Conservation (phyloP, 2,888 invertebrate species). For the Habrosyne pyritoides region DNA sequence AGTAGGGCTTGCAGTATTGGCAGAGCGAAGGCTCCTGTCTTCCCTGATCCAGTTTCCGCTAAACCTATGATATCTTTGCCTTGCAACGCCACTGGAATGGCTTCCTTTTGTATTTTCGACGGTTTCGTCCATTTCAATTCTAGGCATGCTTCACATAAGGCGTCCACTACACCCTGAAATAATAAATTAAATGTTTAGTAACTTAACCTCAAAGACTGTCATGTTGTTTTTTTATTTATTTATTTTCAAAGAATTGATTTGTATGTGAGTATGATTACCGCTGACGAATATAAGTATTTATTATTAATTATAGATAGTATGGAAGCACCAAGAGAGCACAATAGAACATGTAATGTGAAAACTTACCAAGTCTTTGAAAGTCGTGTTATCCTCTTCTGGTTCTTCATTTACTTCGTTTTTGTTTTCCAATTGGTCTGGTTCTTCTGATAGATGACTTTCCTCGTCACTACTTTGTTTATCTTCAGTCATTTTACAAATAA, state of each 20-base stretch:
- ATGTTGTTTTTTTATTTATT: neutral
- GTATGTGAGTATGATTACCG: neutral
- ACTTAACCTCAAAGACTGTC: conserved; percentile 43
- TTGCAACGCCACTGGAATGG: conserved; percentile 95
- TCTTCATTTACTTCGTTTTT: conserved; percentile 43
- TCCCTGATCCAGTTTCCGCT: conserved; percentile 95
- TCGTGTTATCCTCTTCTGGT: conserved; percentile 51
- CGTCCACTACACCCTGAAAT: conserved; percentile 91
- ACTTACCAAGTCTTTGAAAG: conserved; percentile 78
- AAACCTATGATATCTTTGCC: conserved; percentile 88
- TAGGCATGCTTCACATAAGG: conserved; percentile 94
- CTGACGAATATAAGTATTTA: neutral
- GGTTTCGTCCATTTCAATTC: conserved; percentile 97
- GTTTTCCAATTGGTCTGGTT: conserved; percentile 36
- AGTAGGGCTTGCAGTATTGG: conserved; percentile 96
- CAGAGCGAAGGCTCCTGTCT: conserved; percentile 98
- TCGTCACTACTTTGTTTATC: conserved; percentile 57
- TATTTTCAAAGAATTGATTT: neutral
- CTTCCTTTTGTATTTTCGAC: conserved; percentile 96
- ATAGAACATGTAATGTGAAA: conserved; percentile 2
- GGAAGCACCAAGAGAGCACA: neutral
- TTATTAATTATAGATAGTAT: neutral
- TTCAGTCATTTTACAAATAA: conserved; percentile 51
- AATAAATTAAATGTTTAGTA: conserved; percentile 6
- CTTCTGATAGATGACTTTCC: conserved; percentile 43